A percentile compares a stretch with the other conserved stretches of the same genome.
These are phyloP conservation scores for Fukomys damarensis DNA, from an alignment of 2,113 vertebrate species.

Conservation along the genomic window DNA sequence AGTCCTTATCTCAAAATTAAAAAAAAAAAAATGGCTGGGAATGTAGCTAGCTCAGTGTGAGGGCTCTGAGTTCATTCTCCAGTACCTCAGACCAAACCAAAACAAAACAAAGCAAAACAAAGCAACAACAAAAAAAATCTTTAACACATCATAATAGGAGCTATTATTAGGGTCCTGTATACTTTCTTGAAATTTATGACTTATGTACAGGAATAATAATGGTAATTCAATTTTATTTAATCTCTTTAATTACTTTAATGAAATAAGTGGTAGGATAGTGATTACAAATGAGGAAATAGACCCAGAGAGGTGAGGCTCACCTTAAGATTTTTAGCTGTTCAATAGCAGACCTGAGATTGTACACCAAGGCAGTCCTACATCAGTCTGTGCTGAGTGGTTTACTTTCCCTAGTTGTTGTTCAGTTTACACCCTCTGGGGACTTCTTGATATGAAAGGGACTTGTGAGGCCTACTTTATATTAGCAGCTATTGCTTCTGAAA, in stretches of 20 bases:
- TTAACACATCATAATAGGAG: background rate
- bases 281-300: background rate
- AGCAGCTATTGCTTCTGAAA: background rate
- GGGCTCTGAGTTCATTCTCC: background rate
- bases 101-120: background rate
- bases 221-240: constrained; percentile 34
- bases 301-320: background rate
- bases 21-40: background rate
- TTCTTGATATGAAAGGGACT: background rate
- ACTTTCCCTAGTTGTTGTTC: background rate
- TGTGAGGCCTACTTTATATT: background rate
- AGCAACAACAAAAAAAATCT: background rate
- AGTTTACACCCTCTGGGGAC: background rate
- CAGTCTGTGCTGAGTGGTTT: background rate
- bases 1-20: background rate
- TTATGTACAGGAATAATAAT: background rate
- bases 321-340: background rate
- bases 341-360: background rate
- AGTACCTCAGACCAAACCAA: background rate
- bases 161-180: background rate
- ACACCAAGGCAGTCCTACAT: background rate
- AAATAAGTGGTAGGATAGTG: background rate
- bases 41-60: background rate
- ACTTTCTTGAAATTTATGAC: background rate
- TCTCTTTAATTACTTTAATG: background rate